A percentile compares a stretch with the other conserved stretches of the same genome.
Evolutionary conservation across 2,888 invertebrate species (phyloP).

Genomic region (Asteroscopus sphinx): DNA sequence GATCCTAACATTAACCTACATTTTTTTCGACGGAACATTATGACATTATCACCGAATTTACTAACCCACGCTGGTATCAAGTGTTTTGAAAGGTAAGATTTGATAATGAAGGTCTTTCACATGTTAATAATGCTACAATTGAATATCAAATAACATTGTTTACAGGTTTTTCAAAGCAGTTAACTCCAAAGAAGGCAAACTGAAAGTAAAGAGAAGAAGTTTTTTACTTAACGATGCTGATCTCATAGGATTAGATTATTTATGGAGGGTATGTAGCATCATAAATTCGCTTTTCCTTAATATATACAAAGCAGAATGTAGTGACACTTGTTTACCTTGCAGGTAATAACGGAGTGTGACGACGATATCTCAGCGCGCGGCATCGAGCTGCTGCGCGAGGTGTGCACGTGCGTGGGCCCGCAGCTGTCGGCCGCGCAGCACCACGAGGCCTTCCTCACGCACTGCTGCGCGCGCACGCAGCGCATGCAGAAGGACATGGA

Average conservation of each 20-base stretch:
- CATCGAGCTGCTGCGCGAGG: conserved; percentile 97
- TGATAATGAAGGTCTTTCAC: background rate
- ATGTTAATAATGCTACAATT: background rate
- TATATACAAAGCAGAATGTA: background rate
- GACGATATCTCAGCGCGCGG: conserved; percentile 98
- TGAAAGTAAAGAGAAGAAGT: conserved; percentile 95
- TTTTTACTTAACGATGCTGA: conserved; percentile 97
- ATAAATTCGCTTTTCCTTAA: background rate
- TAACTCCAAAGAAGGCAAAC: conserved; percentile 97
- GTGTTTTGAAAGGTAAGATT: conserved; percentile 91
- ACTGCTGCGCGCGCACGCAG: conserved; percentile 97
- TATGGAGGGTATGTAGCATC: conserved; percentile 94
- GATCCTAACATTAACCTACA: conserved; percentile 98
- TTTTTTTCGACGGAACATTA: conserved; percentile 98
- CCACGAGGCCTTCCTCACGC: conserved; percentile 97
- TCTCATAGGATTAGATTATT: conserved; percentile 98
- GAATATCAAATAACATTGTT: conserved; percentile 35
- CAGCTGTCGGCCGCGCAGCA: conserved; percentile 95
- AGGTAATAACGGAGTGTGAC: conserved; percentile 96
- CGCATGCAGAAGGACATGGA: conserved; percentile 96
- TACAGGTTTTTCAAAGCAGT: conserved; percentile 97
- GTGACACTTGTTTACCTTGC: conserved; percentile 3
- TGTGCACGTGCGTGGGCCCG: conserved; percentile 97
- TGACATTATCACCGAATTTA: conserved; percentile 96
- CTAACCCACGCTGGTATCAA: conserved; percentile 98